Conservation (phyloP, 2,888 invertebrate species). For the Cataglyphis rosenhaueri region DNA sequence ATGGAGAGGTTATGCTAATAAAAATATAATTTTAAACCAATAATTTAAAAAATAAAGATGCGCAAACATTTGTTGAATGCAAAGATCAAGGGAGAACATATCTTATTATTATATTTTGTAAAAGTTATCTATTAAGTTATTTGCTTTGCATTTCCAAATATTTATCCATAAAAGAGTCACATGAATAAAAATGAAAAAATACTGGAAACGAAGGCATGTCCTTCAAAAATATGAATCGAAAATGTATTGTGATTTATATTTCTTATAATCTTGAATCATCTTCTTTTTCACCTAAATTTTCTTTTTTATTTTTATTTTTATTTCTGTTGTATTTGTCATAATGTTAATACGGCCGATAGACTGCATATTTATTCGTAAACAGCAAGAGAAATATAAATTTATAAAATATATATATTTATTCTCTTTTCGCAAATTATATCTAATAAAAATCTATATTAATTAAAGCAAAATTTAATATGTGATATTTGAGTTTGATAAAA, state of each 20-base stretch:
- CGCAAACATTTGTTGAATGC: not conserved
- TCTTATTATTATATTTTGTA: constrained; percentile 1
- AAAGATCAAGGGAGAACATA: not conserved
- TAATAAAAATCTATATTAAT: constrained; percentile 2
- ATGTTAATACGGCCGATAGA: not conserved
- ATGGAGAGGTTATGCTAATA: not conserved
- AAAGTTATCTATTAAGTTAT: not conserved
- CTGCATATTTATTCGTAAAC: not conserved
- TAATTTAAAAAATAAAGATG: not conserved
- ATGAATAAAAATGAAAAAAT: constrained; percentile 16
- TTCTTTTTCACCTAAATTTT: not conserved
- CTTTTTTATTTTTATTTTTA: not conserved
- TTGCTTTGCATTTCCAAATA: not conserved
- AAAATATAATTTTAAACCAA: not conserved
- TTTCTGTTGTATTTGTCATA: not conserved
- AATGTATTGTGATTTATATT: constrained; percentile 7
- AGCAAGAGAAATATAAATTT: not conserved
- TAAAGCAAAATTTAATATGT: not conserved
- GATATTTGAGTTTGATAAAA: not conserved
- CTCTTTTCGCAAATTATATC: not conserved
- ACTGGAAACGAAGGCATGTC: not conserved
- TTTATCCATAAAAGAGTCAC: not conserved
- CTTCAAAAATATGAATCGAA: constrained; percentile 6
- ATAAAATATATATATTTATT: not conserved
- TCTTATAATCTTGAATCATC: constrained; percentile 6